phyloP scores from a whole-genome alignment of 1,140 invertebrate species.

The Bradynema listronoti region DNA sequence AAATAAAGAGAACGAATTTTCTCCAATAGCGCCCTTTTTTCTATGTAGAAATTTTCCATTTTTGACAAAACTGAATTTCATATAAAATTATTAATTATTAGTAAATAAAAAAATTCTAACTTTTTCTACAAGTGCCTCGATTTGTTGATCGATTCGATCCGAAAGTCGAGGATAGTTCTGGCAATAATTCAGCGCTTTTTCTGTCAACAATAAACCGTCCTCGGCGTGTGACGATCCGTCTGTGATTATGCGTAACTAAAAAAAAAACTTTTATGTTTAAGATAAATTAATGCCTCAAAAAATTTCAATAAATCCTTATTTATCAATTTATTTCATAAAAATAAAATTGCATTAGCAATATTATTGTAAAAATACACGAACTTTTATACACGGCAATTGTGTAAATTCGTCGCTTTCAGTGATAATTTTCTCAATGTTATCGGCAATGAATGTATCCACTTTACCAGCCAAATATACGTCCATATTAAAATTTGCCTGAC shows the following conservation, averaged over 20 bases:
- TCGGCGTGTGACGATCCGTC: conserved; percentile 1
- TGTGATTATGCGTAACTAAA: conserved; percentile 11
- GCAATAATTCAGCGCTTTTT: conserved; percentile 35
- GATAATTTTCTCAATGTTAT: conserved; percentile 61
- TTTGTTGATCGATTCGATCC: conserved; percentile 40
- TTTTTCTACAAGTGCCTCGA: no score
- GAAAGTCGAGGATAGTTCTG: conserved; percentile 28
- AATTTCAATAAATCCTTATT: no score
- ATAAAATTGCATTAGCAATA: no score
- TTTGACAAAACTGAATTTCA: no score
- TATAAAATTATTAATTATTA: no score
- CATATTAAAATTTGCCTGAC: conserved; percentile 50
- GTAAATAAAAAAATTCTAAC: no score
- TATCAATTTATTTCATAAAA: no score
- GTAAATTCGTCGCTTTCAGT: conserved; percentile 63
- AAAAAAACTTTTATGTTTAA: not conserved
- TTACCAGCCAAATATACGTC: conserved; percentile 40
- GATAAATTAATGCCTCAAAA: not conserved
- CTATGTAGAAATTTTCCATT: no score
- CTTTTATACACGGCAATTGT: conserved; percentile 65
- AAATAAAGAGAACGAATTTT: no score
- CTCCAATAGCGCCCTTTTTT: no score
- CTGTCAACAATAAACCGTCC: conserved; percentile 1
- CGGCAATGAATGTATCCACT: conserved; percentile 41
- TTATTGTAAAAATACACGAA: conserved; percentile 48